Evolutionary conservation across 1,140 invertebrate species (phyloP).

Genomic region (Ericerus pela): DNA sequence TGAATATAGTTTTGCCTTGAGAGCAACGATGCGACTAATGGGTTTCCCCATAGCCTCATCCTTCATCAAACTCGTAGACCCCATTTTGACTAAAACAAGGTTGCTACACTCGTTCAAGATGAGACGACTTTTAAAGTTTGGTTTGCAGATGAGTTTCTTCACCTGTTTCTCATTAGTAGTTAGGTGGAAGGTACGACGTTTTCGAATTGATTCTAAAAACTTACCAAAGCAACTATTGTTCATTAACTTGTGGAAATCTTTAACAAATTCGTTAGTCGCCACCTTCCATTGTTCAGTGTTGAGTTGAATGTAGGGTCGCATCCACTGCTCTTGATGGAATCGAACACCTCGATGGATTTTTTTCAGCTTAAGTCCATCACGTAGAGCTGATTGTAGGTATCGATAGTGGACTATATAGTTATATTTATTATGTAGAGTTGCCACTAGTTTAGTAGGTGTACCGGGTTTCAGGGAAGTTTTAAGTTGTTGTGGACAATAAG

Average conservation of each 20-base stretch:
- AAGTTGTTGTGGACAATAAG: conserved; percentile 31
- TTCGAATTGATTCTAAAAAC: conserved; percentile 28
- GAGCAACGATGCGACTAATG: no score
- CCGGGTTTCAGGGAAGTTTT: conserved; percentile 3
- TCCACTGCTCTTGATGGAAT: conserved; percentile 28
- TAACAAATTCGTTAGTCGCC: conserved; percentile 28
- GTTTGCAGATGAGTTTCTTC: conserved; percentile 14
- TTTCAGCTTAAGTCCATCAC: conserved; percentile 26
- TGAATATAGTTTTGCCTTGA: no score
- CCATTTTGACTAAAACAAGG: conserved; percentile 14
- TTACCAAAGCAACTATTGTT: conserved; percentile 30
- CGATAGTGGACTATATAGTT: conserved; percentile 27
- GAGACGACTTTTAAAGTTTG: conserved; percentile 16
- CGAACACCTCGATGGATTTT: conserved; percentile 28
- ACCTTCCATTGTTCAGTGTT: conserved; percentile 26
- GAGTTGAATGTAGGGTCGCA: conserved; percentile 27
- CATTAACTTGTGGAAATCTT: conserved; percentile 30
- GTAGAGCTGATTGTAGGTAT: conserved; percentile 9
- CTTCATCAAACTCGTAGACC: conserved; percentile 11
- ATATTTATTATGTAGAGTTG: conserved; percentile 17
- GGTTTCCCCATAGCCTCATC: no score
- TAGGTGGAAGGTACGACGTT: conserved; percentile 25
- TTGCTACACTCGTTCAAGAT: conserved; percentile 20
- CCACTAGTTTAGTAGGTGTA: conserved; percentile 17
- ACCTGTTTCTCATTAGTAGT: conserved; percentile 12